Evolutionary conservation across 2,797 vertebrate species (phyloP).

Genomic region (Mallotus villosus): DNA sequence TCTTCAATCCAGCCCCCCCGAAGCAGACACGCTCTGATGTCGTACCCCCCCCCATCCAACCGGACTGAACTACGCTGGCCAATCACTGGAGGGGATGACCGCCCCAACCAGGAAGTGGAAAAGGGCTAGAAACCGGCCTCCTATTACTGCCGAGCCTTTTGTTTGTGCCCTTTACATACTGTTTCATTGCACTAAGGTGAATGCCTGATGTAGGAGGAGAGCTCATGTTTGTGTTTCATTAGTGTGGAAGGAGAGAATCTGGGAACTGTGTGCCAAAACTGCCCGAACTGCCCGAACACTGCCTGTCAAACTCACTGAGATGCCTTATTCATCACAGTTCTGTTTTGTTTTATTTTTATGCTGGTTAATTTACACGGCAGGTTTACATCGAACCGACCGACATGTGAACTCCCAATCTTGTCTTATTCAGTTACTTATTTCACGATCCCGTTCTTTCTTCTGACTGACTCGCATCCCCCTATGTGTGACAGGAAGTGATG

Average conservation of each 20-base stretch:
- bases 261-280: slow-evolving; percentile 28
- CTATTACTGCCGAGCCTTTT: slow-evolving; percentile 7
- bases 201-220: slow-evolving; percentile 1
- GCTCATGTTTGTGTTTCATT: slow-evolving; percentile 4
- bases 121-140: background rate
- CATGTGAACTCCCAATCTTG: slow-evolving; percentile 18
- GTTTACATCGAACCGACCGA: slow-evolving; percentile 26
- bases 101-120: slow-evolving; percentile 16
- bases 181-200: slow-evolving; percentile 48
- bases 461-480: background rate
- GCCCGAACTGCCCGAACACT: slow-evolving; percentile 29
- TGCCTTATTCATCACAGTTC: slow-evolving; percentile 46
- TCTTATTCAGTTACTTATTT: slow-evolving; percentile 34
- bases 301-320: slow-evolving; percentile 37
- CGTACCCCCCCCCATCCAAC: background rate
- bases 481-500: background rate
- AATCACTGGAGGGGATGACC: slow-evolving; percentile 31
- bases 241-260: slow-evolving; percentile 23
- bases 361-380: background rate
- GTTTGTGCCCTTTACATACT: slow-evolving; percentile 17
- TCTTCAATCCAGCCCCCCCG: background rate
- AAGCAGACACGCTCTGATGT: slow-evolving; percentile 27
- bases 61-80: slow-evolving; percentile 12
- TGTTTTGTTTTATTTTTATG: slow-evolving; percentile 24
- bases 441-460: no score